Conservation (phyloP, 2,888 invertebrate genomes). For the Neelides folsomi region DNA sequence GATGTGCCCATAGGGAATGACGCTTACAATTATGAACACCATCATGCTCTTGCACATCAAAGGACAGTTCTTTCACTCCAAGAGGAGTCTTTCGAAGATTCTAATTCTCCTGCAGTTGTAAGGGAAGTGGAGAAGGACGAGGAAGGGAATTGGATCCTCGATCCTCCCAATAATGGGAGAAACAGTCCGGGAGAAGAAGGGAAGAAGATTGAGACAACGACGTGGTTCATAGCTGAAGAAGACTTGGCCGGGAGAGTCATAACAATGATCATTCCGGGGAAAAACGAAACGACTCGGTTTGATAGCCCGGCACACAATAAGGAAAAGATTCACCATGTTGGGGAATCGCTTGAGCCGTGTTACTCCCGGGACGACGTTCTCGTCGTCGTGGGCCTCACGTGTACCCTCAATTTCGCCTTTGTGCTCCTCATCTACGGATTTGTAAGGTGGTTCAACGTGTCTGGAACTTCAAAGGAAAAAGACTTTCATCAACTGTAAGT, state of each 20-base stretch:
- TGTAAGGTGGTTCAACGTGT: slow-evolving; percentile 28
- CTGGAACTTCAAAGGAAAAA: slow-evolving; percentile 20
- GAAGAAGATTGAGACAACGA: slow-evolving; percentile 1
- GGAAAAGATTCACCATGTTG: too few relatives aligned
- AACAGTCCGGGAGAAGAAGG: slow-evolving; percentile 3
- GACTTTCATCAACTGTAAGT: slow-evolving; percentile 32
- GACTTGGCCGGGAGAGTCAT: too few relatives aligned
- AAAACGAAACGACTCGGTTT: too few relatives aligned
- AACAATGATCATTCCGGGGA: too few relatives aligned
- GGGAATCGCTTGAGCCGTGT: slow-evolving; percentile 10
- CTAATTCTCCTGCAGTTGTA: too few relatives aligned
- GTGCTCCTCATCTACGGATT: slow-evolving; percentile 27
- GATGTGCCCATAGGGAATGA: neutral
- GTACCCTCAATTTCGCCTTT: slow-evolving; percentile 31
- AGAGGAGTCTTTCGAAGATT: too few relatives aligned
- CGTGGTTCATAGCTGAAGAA: too few relatives aligned
- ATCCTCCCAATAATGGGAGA: too few relatives aligned
- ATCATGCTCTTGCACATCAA: neutral
- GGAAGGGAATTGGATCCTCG: too few relatives aligned
- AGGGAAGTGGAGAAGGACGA: too few relatives aligned
- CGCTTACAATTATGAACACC: neutral
- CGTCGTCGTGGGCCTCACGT: slow-evolving; percentile 30
- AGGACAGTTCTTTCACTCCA: neutral
- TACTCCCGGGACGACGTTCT: slow-evolving; percentile 29
- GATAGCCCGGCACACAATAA: too few relatives aligned